Evolutionary conservation across 2,113 vertebrate genomes (phyloP).

Genomic region (Cisticola juncidis): DNA sequence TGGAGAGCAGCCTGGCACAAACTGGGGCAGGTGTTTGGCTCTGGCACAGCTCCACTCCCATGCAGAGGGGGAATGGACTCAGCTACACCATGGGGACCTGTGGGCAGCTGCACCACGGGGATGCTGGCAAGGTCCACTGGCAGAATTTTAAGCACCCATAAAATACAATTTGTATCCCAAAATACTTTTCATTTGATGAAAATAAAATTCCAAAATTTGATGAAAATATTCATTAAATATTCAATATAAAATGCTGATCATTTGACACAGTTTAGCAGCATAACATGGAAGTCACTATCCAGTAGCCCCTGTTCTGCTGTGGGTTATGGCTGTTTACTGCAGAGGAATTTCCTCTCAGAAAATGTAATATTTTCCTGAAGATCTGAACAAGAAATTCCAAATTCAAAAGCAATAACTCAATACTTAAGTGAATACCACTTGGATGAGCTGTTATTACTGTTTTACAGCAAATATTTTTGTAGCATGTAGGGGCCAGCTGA

Average conservation of each 20-base stretch:
- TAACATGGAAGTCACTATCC: accelerated
- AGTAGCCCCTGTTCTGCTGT: neutral
- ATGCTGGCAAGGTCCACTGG: neutral
- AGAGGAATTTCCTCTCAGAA: neutral
- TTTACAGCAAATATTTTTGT: neutral
- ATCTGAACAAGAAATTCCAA: neutral
- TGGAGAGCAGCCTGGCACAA: neutral
- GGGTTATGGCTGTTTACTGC: neutral
- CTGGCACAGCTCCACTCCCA: neutral
- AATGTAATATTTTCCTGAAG: neutral
- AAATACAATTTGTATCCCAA: neutral
- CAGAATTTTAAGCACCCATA: neutral
- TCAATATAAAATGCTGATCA: neutral
- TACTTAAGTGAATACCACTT: neutral
- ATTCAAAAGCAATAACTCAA: slow-evolving; percentile 7
- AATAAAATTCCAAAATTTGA: too few relatives aligned
- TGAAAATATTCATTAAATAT: neutral
- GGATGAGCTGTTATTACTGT: neutral
- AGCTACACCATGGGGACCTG: neutral
- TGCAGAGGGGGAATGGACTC: neutral
- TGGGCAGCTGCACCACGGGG: neutral
- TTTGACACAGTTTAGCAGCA: neutral
- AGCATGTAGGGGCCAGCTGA: neutral
- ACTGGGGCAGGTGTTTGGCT: neutral
- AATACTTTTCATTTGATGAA: too few relatives aligned